These are phyloP conservation scores for Macroramphosus scolopax DNA, from an alignment of 2,797 vertebrate genomes.

Conservation along the genomic window DNA sequence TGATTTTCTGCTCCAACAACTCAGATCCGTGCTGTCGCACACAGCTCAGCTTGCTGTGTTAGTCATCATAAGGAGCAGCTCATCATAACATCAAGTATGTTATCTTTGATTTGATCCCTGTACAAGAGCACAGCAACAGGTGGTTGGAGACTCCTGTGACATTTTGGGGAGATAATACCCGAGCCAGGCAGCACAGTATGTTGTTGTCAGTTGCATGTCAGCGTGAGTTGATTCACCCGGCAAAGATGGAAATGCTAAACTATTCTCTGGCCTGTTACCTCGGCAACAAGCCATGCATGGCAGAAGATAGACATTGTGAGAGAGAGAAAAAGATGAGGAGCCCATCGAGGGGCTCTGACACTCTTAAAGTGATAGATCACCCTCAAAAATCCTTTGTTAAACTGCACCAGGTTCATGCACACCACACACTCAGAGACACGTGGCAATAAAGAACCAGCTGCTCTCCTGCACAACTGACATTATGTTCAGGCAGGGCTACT, in stretches of 20 bases:
- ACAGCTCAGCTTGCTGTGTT: neutral
- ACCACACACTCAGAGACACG: neutral
- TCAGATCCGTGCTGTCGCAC: neutral
- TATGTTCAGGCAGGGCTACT: too few relatives aligned
- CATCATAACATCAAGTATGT: neutral
- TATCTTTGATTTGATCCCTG: conserved; percentile 8
- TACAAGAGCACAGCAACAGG: conserved; percentile 13
- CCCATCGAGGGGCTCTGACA: conserved; percentile 55
- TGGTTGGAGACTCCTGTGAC: conserved; percentile 20
- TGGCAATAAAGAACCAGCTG: neutral
- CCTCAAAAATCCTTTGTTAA: conserved; percentile 36
- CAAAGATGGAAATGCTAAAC: conserved; percentile 55
- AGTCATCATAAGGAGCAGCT: conserved; percentile 2
- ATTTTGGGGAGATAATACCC: conserved; percentile 34
- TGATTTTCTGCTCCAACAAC: conserved; percentile 4
- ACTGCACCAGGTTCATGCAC: neutral
- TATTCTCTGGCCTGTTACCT: conserved; percentile 68
- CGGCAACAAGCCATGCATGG: conserved; percentile 72
- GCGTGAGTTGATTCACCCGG: conserved; percentile 53
- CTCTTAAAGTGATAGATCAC: conserved; percentile 64
- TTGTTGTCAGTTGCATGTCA: conserved; percentile 56
- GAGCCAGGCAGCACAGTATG: conserved; percentile 28
- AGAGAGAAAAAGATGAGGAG: conserved; percentile 63
- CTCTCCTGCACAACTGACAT: neutral
- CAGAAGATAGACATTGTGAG: conserved; percentile 60